phyloP scores from a whole-genome alignment of 2,113 vertebrate species.

The Phaethornis superciliosus region DNA sequence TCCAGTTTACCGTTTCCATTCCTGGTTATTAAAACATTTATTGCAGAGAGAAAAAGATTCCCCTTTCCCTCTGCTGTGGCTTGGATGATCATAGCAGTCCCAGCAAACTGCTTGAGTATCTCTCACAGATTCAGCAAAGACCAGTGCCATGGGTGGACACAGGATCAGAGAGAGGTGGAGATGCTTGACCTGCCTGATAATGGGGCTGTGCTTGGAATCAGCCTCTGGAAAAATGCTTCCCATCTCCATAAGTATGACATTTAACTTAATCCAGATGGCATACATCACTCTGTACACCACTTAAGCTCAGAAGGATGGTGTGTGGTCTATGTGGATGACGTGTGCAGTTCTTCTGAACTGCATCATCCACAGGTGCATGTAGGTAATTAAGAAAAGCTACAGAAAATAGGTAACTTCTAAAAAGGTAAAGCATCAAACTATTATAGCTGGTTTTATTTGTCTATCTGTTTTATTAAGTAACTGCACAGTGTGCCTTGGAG shows the following conservation, averaged over 20 bases:
- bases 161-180: not conserved
- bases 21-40: not conserved
- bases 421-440: not conserved
- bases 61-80: not conserved
- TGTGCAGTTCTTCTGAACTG: not conserved
- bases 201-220: not conserved
- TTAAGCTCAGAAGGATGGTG: not conserved
- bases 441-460: not conserved
- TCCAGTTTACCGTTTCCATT: not conserved
- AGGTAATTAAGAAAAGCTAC: not conserved
- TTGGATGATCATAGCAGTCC: not conserved
- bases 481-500: not conserved
- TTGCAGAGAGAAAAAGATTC: not conserved
- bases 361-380: not conserved
- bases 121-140: not conserved
- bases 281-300: not conserved
- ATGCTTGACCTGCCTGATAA: not conserved
- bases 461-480: not conserved
- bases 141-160: rapidly evolving
- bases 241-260: not conserved
- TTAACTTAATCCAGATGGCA: not conserved
- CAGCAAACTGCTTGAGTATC: not conserved
- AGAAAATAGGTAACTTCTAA: not conserved
- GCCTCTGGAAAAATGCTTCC: not conserved
- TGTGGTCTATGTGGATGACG: rapidly evolving